These are phyloP conservation scores for Buathra laborator DNA, from an alignment of 2,888 invertebrate genomes.

Conservation along the genomic window DNA sequence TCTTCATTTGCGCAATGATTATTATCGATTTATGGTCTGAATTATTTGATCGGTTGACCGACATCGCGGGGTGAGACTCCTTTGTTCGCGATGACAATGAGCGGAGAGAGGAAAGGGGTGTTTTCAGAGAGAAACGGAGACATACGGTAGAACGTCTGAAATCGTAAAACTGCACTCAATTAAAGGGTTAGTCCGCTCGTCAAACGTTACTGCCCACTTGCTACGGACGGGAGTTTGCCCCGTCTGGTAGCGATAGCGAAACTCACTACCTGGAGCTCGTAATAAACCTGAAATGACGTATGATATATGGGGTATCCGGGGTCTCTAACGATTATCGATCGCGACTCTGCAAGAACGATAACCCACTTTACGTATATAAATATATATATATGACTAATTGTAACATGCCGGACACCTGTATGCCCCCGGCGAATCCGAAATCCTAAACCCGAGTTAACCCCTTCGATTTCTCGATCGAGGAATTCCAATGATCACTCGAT, in stretches of 20 bases:
- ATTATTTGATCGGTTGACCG: background rate
- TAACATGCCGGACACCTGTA: slow-evolving; percentile 4
- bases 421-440: background rate
- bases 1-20: background rate
- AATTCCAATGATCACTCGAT: background rate
- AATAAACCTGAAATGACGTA: slow-evolving; percentile 62
- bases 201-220: slow-evolving; percentile 77
- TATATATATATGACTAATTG: background rate
- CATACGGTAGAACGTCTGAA: slow-evolving; percentile 70
- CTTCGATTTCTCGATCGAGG: background rate
- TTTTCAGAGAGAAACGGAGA: background rate
- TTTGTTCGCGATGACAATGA: background rate
- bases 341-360: slow-evolving; percentile 30
- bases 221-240: slow-evolving; percentile 69
- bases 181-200: slow-evolving; percentile 77
- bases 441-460: background rate
- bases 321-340: slow-evolving; percentile 44
- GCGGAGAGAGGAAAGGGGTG: background rate
- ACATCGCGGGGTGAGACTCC: background rate
- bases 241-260: slow-evolving; percentile 73
- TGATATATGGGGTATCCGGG: slow-evolving; percentile 45
- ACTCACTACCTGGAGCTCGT: slow-evolving; percentile 53
- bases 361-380: background rate
- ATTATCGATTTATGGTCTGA: background rate
- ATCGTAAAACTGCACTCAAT: slow-evolving; percentile 78